phyloP scores from a whole-genome alignment of 2,113 vertebrate genomes.

The Gracilinanus agilis region DNA sequence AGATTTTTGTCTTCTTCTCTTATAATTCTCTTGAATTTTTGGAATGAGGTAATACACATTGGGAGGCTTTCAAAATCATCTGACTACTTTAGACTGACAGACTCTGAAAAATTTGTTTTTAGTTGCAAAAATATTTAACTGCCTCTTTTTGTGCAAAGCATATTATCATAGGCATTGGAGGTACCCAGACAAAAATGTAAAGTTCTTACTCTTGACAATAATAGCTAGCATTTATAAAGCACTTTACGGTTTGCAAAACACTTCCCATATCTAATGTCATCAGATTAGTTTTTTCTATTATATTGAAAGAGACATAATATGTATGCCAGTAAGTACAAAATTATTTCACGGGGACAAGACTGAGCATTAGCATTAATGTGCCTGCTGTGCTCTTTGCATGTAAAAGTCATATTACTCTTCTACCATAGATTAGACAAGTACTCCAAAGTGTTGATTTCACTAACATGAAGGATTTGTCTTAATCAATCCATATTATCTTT shows the following conservation, averaged over 20 bases:
- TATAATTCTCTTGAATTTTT: neutral
- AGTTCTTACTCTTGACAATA: neutral
- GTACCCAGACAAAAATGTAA: neutral
- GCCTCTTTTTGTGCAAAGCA: neutral
- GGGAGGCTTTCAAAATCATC: neutral
- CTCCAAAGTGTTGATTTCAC: neutral
- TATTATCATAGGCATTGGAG: neutral
- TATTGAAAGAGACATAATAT: neutral
- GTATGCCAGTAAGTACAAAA: neutral
- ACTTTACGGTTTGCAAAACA: neutral
- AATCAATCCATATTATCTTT: neutral
- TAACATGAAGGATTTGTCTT: neutral
- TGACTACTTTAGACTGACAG: neutral
- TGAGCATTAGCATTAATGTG: neutral
- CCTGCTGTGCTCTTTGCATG: neutral
- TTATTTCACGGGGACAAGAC: neutral
- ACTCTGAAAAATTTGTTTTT: neutral
- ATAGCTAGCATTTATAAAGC: neutral
- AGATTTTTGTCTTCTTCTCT: neutral
- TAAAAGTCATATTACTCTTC: neutral
- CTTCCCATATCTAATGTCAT: neutral
- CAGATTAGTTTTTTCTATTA: neutral
- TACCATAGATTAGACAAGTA: neutral
- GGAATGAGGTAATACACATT: neutral
- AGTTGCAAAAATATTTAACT: neutral